Base-by-base conservation (phyloP, 1,140 invertebrate species). In the Meloidogyne chitwoodi region DNA sequence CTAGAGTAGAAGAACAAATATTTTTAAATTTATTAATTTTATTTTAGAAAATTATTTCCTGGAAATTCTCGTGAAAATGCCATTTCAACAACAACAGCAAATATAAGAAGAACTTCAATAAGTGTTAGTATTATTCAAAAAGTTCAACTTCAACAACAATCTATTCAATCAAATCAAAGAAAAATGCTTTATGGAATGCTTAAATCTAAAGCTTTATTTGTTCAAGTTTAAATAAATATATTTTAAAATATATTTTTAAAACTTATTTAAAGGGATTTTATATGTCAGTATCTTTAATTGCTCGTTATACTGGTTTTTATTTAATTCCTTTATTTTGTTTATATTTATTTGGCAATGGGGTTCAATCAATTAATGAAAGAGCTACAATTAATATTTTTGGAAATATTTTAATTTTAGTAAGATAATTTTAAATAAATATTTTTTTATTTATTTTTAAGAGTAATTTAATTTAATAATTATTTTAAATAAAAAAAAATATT, bases 321-420 rank as follows among this genome's bases (percentile, higher is more conserved):
- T 10, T 70, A 12, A 6, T 70, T 16, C 68, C 68, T 10, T 70
- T 44, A 61, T 41, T 70, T 44, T 24, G 22, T n/a, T 70, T 29
- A 16, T 44, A 27, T 26, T 26, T 68, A 10, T 68, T 29, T 68
- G 67, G 67, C 14, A 68, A 26, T 22, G 67, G 67, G 19, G 6
- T 61, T 31, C 44, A 41, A 19, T 27, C 14, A 44, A 34, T 70
- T 48, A 29, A 70, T 61, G 44, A 44, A 70, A 44, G 68, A 22
- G 34, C 38, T 8, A 10, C 11, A 27, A 10, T 70, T 61, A 56
- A 61, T 70, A 34, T 70, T 27, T 2, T 70, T 44, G 68, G 44
- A 1, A 70, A 70, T 29, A n/a, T 29, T 2, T 70, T n/a, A 38
- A 70, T 70, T 70, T 70, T 70, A 19, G 68, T 70, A 70, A 68